phyloP scores from a whole-genome alignment of 1,140 invertebrate species.

The Zaprionus davidi region DNA sequence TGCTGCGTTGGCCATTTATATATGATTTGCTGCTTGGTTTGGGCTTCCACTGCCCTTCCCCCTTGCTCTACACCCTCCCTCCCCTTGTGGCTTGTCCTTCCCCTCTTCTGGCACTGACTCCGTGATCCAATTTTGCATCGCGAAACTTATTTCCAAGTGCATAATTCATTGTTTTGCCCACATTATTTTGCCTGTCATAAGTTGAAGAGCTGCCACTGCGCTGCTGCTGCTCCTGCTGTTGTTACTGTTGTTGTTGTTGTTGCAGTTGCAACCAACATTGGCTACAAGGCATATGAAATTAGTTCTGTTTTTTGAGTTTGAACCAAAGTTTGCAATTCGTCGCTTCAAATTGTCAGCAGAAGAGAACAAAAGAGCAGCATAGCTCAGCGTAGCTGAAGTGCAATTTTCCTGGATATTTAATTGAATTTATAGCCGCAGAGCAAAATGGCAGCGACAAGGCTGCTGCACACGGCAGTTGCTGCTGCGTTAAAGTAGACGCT shows the following conservation, averaged over 20 bases:
- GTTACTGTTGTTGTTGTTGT: not conserved
- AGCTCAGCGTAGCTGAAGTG: conserved; percentile 49
- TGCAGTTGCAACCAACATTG: conserved; percentile 49
- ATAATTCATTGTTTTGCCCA: conserved; percentile 81
- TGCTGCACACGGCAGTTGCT: not conserved
- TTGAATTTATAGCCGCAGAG: conserved; percentile 61
- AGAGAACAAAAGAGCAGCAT: conserved; percentile 45
- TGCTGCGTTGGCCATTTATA: conserved; percentile 71
- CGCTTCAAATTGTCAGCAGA: conserved; percentile 61
- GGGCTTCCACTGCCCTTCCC: conserved; percentile 28
- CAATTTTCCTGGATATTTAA: conserved; percentile 64
- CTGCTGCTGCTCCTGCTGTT: conserved; percentile 15
- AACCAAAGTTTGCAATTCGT: conserved; percentile 51
- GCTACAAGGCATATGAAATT: conserved; percentile 79
- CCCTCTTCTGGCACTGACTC: conserved; percentile 14
- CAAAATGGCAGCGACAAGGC: not conserved
- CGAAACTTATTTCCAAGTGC: conserved; percentile 79
- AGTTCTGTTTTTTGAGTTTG: conserved; percentile 62
- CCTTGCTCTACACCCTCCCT: not conserved
- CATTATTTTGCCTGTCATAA: conserved; percentile 81
- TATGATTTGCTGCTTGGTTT: conserved; percentile 77
- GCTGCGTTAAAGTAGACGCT: not conserved
- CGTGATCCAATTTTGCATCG: conserved; percentile 67
- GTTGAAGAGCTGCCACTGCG: conserved; percentile 60
- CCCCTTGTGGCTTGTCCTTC: not conserved